Conservation (phyloP, 2,797 vertebrate genomes). For the Rhyacichthys aspro region DNA sequence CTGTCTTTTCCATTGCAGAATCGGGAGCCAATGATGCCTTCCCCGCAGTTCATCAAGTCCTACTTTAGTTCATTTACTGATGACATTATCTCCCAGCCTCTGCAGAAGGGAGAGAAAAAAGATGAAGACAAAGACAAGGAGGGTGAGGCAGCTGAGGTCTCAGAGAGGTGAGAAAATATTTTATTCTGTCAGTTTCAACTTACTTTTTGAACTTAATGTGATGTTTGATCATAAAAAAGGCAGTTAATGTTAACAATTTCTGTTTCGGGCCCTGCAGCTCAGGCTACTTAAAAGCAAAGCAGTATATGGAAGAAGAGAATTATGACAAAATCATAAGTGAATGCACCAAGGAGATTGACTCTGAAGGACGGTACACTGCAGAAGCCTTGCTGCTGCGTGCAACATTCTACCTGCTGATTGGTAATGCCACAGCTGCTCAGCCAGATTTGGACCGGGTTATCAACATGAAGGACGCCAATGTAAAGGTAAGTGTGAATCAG, state of each 20-base stretch:
- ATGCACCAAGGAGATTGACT: constrained; percentile 97
- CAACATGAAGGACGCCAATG: constrained; percentile 91
- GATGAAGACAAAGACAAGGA: constrained; percentile 99
- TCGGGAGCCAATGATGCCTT: constrained; percentile 98
- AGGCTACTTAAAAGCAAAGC: constrained; percentile 96
- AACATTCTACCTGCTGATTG: constrained; percentile 98
- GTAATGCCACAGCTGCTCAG: constrained; percentile 91
- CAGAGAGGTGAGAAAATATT: constrained; percentile 84
- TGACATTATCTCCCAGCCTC: constrained; percentile 96
- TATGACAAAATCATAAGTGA: constrained; percentile 99
- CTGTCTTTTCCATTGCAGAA: constrained; percentile 79
- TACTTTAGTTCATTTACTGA: constrained; percentile 99
- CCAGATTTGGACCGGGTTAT: constrained; percentile 96
- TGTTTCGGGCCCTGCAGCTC: constrained; percentile 78
- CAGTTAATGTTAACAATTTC: too few relatives aligned
- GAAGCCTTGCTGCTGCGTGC: constrained; percentile 95
- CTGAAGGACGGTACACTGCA: constrained; percentile 88
- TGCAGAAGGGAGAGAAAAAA: constrained; percentile 97
- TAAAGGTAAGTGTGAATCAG: constrained; percentile 84
- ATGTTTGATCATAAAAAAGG: too few relatives aligned
- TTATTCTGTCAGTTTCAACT: too few relatives aligned
- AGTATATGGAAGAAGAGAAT: constrained; percentile 99
- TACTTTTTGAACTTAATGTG: too few relatives aligned
- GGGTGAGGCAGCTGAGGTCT: constrained; percentile 92
- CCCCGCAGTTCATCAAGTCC: constrained; percentile 99